Evolutionary conservation across 2,113 vertebrate genomes (phyloP).

Genomic region (Chaetops frenatus): DNA sequence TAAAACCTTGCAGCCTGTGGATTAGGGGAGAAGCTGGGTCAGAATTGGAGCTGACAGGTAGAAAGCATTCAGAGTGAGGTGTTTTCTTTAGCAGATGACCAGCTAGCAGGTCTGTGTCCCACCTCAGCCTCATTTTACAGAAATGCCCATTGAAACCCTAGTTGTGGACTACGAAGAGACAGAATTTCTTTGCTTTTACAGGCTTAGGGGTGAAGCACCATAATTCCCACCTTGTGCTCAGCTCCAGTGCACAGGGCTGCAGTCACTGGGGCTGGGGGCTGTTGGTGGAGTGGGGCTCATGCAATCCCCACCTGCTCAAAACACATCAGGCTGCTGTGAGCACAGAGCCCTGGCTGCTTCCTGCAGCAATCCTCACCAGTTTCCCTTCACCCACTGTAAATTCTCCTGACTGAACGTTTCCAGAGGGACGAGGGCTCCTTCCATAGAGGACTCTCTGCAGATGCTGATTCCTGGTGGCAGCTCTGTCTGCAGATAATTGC

Average conservation of each 20-base stretch:
- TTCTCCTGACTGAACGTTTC: not conserved
- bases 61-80: not conserved
- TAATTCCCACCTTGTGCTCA: not conserved
- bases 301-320: not conserved
- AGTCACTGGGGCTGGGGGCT: not conserved
- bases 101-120: not conserved
- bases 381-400: not conserved
- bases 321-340: not conserved
- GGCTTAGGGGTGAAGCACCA: not conserved
- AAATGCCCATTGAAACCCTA: not conserved
- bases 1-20: not conserved
- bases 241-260: not conserved
- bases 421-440: not conserved
- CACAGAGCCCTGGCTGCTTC: not conserved
- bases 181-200: not conserved
- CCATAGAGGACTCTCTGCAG: not conserved
- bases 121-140: not conserved
- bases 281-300: not conserved
- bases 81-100: not conserved
- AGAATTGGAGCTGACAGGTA: not conserved
- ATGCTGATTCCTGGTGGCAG: not conserved
- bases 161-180: accelerated
- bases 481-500: not conserved
- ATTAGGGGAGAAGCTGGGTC: not conserved
- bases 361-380: not conserved